Conservation (phyloP, 2,888 invertebrate genomes). For the Ophioninae sp. region DNA sequence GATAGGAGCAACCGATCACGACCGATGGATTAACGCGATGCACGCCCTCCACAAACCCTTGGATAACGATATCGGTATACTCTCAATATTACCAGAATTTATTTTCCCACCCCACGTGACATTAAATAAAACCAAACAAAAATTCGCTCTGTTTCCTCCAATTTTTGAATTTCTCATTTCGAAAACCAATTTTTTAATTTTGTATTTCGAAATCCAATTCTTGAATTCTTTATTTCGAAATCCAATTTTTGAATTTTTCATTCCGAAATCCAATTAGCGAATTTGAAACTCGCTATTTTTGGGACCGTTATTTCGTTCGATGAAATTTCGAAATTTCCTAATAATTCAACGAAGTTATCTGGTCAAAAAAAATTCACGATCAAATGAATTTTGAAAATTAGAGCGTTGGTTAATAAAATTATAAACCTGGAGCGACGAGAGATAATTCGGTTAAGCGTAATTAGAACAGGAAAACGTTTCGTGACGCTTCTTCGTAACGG, state of each 20-base stretch:
- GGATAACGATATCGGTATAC: conserved; percentile 72
- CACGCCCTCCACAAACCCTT: conserved; percentile 73
- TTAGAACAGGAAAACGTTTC: background rate
- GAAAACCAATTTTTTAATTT: no score
- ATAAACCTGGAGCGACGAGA: no score
- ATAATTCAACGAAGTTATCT: background rate
- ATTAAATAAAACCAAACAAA: background rate
- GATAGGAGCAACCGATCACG: conserved; percentile 68
- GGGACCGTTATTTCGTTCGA: background rate
- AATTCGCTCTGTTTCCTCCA: no score
- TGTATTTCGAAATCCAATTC: no score
- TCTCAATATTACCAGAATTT: conserved; percentile 14
- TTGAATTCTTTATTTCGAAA: no score
- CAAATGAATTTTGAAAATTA: background rate
- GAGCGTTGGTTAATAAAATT: background rate
- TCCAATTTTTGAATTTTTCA: no score
- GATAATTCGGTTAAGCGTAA: background rate
- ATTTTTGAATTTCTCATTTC: no score
- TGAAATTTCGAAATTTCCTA: background rate
- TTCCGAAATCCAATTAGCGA: no score
- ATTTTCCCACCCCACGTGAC: background rate
- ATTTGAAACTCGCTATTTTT: background rate
- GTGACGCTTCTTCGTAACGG: background rate
- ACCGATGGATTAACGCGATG: conserved; percentile 75
- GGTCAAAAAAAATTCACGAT: background rate